phyloP scores from a whole-genome alignment of 2,113 vertebrate species.

The Lophochroa leadbeateri region DNA sequence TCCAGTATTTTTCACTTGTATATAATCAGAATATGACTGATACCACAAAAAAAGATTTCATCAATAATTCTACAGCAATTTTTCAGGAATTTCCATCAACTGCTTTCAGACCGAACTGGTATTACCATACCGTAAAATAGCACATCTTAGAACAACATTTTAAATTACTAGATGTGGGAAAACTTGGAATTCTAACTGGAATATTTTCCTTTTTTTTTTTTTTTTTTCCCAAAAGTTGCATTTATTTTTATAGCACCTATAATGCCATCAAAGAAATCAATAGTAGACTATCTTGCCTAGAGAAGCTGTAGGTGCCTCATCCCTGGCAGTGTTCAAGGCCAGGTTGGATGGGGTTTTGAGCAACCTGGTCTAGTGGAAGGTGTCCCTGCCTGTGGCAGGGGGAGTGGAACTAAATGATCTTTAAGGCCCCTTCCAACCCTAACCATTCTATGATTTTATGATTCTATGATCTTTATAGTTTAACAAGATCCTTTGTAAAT shows the following conservation, averaged over 20 bases:
- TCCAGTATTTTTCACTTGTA: conserved; percentile 10
- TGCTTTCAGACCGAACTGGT: not conserved
- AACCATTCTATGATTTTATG: not conserved
- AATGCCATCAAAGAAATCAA: not conserved
- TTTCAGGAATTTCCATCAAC: not conserved
- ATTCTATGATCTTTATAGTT: not conserved
- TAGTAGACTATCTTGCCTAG: not conserved
- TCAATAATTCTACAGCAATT: not conserved
- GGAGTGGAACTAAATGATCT: not conserved
- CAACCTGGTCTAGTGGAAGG: not conserved
- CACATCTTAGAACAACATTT: not conserved
- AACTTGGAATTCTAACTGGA: not conserved
- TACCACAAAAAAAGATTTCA: not conserved
- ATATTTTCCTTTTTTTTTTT: not conserved
- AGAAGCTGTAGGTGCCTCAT: not conserved
- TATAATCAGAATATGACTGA: not conserved
- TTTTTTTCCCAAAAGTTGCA: fast-evolving
- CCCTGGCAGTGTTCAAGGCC: not conserved
- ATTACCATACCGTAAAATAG: not conserved
- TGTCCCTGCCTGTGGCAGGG: not conserved
- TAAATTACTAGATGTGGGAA: not conserved
- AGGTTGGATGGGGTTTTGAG: not conserved
- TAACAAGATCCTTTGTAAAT: not conserved
- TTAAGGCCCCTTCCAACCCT: not conserved
- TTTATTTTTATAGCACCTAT: not conserved